Conservation (phyloP, 2,797 vertebrate genomes). For the Ispidina lecontei region DNA sequence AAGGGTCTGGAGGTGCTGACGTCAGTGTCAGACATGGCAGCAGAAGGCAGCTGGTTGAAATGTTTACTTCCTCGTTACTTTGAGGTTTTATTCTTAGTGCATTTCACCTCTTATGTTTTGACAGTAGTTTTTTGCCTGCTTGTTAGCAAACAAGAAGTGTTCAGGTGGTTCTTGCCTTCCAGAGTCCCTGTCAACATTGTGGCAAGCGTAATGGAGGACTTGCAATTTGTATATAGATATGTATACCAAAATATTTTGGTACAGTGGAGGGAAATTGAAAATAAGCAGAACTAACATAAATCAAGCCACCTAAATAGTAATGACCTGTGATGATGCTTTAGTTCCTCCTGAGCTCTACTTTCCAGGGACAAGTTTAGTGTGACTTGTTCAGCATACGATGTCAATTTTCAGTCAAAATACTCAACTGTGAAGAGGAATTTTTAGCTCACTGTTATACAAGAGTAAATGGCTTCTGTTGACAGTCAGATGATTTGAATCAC, state of each 20-base stretch:
- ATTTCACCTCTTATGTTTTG: not conserved
- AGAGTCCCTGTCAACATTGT: not conserved
- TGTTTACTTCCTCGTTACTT: not conserved
- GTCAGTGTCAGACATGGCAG: not conserved
- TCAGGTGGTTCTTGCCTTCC: not conserved
- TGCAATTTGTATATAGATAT: not conserved
- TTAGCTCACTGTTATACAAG: constrained; percentile 22
- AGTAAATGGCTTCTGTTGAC: not conserved
- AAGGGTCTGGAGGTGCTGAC: not conserved
- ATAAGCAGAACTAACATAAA: not conserved
- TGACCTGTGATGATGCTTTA: not conserved
- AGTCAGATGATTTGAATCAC: constrained; percentile 35
- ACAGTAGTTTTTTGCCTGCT: not conserved
- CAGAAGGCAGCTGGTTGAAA: not conserved
- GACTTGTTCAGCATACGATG: constrained; percentile 30
- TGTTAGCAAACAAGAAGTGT: not conserved
- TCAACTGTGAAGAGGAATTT: constrained; percentile 3
- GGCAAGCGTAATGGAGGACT: not conserved
- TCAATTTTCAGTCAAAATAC: constrained; percentile 14
- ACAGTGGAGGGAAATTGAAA: not conserved
- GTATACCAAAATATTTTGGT: not conserved
- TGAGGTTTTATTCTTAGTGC: not conserved
- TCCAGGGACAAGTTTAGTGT: not conserved
- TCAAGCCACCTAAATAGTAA: not conserved
- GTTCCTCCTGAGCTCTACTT: constrained; percentile 12